Base-by-base conservation (phyloP, 2,888 invertebrate species). In the Meta bourneti region DNA sequence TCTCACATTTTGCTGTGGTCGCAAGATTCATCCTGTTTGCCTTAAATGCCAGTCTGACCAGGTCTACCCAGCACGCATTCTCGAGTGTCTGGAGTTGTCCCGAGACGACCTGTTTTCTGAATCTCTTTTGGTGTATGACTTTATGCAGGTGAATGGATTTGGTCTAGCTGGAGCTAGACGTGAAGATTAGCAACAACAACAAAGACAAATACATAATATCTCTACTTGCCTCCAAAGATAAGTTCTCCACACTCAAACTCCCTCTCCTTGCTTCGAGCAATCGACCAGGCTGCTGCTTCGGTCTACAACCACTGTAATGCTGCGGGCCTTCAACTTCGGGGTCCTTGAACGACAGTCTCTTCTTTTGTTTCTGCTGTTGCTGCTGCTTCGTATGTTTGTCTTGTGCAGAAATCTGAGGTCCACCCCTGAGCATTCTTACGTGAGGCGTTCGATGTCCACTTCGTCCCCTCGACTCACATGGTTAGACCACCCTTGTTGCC, bases 331-430 rank as follows among this genome's bases (percentile, higher is more conserved):
- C 91, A 16, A 91, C 20, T 20, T 91, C 91, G 13, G 91, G 91
- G 11, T 91, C 91, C 52, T 61, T 83, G 84, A 91, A 91, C 6
- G 91, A 91, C 70, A 91, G 75, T 72, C 88, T 54, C 79, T 91
- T 91, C 75, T 91, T 91, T 34, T 91, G 91, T 71, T 81, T 91
- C 86, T 86, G 86, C 71, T 82, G 89, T 52, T 82, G 78, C 69
- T 84, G 89, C 19, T 75, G 52, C 52, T 51, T 89, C 52, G 71
- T 48, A 69, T 19, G 72, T 20, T 74, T 86, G 77, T 86, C 77
- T 70, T 91, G 91, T 52, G 80, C 71, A 82, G 91, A 78, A 51
- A 71, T 52, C 52, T 74, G 80, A 74, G 86, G 87, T 78, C 91
- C 91, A 69, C 80, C 77, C 54, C 86, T 91, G 19, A 86, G 75